These are phyloP conservation scores for Panopea generosa DNA, from an alignment of 2,888 invertebrate species.

Conservation along the genomic window DNA sequence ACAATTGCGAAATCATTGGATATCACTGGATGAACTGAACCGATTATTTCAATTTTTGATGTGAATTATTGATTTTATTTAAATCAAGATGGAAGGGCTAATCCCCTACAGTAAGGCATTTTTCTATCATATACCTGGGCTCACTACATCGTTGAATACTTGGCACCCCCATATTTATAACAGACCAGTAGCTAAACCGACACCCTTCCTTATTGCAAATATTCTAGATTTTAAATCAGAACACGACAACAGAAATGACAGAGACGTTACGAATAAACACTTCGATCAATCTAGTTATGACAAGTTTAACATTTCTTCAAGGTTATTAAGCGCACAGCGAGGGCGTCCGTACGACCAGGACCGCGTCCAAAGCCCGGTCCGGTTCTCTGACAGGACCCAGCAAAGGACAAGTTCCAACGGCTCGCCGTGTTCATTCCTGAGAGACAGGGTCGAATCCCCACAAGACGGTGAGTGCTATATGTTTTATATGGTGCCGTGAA, in stretches of 20 bases:
- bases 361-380: slow-evolving; percentile 12
- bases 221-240: slow-evolving; percentile 89
- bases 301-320: neutral
- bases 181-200: slow-evolving; percentile 92
- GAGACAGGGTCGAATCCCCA: slow-evolving; percentile 55
- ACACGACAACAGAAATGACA: slow-evolving; percentile 7
- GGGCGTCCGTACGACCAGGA: neutral
- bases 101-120: slow-evolving; percentile 42
- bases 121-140: slow-evolving; percentile 47
- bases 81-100: slow-evolving; percentile 47
- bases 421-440: slow-evolving; percentile 52
- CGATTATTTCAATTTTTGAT: no score
- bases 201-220: slow-evolving; percentile 94
- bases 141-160: slow-evolving; percentile 84
- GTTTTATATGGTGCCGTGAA: neutral
- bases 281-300: neutral
- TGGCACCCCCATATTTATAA: slow-evolving; percentile 97
- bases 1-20: no score
- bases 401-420: slow-evolving; percentile 17
- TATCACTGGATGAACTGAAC: no score
- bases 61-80: no score
- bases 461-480: slow-evolving; percentile 42
- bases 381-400: slow-evolving; percentile 22
- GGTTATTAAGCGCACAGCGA: neutral
- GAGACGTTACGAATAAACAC: neutral